phyloP scores from a whole-genome alignment of 2,888 invertebrate species.

The Machimus rusticus region DNA sequence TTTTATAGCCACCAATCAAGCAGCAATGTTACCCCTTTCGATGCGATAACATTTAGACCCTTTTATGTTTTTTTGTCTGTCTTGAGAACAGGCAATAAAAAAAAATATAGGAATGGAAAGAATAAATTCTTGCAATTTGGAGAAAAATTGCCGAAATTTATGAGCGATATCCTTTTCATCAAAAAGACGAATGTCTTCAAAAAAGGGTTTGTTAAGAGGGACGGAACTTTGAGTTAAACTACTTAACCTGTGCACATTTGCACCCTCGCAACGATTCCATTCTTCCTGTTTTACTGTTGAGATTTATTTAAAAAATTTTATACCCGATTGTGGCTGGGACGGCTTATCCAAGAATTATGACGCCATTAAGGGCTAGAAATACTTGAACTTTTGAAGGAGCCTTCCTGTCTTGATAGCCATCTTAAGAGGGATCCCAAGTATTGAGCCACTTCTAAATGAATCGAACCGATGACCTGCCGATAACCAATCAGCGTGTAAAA shows the following conservation, averaged over 20 bases:
- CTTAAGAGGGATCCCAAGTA: neutral
- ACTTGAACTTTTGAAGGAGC: neutral
- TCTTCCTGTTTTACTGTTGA: neutral
- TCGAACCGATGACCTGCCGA: conserved; percentile 24
- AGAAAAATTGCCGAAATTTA: neutral
- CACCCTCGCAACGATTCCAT: neutral
- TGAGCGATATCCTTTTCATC: conserved; percentile 29
- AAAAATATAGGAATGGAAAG: neutral
- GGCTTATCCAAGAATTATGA: conserved; percentile 5
- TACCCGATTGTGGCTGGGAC: neutral
- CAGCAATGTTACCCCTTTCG: neutral
- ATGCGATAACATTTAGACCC: neutral
- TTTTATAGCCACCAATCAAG: neutral
- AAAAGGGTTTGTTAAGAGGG: neutral
- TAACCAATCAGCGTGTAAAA: conserved; percentile 31
- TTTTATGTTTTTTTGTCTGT: neutral
- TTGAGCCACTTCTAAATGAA: neutral
- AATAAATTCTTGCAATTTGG: conserved; percentile 16
- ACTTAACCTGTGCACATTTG: neutral
- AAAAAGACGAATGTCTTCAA: neutral
- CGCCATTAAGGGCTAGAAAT: neutral
- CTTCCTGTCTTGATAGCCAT: neutral
- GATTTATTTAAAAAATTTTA: conserved; percentile 20
- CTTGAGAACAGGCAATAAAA: neutral
- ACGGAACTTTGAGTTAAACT: neutral